These are phyloP conservation scores for Phengaris arion DNA, from an alignment of 2,888 invertebrate species.

Conservation along the genomic window DNA sequence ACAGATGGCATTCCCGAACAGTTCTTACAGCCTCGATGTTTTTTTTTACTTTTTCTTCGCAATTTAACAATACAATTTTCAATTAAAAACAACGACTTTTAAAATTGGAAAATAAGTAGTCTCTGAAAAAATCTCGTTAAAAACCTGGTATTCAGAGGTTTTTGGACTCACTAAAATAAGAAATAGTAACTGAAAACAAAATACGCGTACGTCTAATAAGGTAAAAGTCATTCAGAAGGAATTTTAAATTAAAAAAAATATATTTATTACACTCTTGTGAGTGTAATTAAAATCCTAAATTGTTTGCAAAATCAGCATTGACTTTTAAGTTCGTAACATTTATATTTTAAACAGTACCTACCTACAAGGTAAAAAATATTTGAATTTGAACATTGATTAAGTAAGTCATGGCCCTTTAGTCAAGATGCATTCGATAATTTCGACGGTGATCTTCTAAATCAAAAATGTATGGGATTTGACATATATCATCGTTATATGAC, in stretches of 20 bases:
- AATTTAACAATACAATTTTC: constrained; percentile 12
- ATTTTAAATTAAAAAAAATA: too few relatives aligned
- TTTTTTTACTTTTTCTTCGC: neutral
- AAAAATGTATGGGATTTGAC: too few relatives aligned
- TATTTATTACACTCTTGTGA: neutral
- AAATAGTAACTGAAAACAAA: neutral
- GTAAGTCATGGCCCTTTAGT: neutral
- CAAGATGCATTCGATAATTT: too few relatives aligned
- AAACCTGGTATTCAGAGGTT: too few relatives aligned
- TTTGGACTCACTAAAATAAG: too few relatives aligned
- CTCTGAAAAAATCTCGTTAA: too few relatives aligned
- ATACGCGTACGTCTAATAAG: too few relatives aligned
- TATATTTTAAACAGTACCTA: neutral
- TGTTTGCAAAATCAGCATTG: constrained; percentile 11
- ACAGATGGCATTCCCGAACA: constrained; percentile 29
- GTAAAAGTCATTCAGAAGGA: neutral
- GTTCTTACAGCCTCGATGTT: neutral
- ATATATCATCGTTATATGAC: too few relatives aligned
- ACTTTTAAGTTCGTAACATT: neutral
- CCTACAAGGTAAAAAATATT: neutral
- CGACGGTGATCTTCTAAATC: too few relatives aligned
- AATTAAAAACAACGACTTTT: neutral
- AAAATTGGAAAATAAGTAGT: neutral
- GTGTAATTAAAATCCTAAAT: neutral
- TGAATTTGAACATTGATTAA: neutral